Conservation (phyloP, 2,797 vertebrate species). For the Triplophysa bombifrons region DNA sequence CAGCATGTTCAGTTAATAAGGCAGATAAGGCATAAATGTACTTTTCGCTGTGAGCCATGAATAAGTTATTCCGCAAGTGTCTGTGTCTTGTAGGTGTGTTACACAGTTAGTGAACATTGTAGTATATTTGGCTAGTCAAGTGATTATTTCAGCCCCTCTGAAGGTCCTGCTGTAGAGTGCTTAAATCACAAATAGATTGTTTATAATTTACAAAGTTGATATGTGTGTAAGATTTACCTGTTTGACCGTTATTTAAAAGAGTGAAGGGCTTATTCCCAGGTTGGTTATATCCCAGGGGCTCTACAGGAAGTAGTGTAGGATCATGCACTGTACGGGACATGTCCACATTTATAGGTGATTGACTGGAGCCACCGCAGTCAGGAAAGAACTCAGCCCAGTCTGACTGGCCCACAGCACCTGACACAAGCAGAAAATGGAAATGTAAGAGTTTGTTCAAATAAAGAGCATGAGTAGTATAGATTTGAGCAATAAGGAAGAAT, state of each 20-base stretch:
- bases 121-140: not conserved
- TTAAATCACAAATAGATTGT: no score
- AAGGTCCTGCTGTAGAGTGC: no score
- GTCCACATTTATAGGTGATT: slow-evolving; percentile 86
- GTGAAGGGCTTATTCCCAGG: slow-evolving; percentile 69
- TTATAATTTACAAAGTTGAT: not conserved
- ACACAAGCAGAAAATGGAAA: not conserved
- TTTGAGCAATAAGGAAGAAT: not conserved
- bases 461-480: not conserved
- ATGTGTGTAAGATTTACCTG: slow-evolving; percentile 75
- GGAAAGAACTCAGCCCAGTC: slow-evolving; percentile 82
- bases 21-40: not conserved
- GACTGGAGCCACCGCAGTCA: slow-evolving; percentile 79
- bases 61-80: no score
- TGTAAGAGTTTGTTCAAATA: not conserved
- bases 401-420: slow-evolving; percentile 84
- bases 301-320: slow-evolving; percentile 72
- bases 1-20: not conserved
- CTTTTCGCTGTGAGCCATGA: no score
- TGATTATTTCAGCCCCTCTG: not conserved
- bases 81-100: no score
- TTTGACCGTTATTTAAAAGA: slow-evolving; percentile 87
- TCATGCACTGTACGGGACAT: slow-evolving; percentile 73
- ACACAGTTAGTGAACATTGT: no score
- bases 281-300: slow-evolving; percentile 77